Evolutionary conservation across 2,113 vertebrate genomes (phyloP).

Genomic region (Phainopepla nitens): DNA sequence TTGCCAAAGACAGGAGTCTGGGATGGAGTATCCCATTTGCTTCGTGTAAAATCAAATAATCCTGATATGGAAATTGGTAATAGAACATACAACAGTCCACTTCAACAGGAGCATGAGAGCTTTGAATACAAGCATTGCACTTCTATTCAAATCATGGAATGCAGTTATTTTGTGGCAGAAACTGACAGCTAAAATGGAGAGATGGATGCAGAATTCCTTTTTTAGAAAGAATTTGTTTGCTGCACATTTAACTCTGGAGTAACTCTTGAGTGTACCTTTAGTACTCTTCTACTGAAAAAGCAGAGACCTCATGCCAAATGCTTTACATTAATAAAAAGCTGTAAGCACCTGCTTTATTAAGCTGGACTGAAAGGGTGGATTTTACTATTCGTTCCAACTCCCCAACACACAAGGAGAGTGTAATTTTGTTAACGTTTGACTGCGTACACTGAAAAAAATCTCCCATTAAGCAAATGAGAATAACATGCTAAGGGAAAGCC

Average conservation of each 20-base stretch:
- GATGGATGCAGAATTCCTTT: background rate
- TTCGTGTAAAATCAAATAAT: background rate
- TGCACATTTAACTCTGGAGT: background rate
- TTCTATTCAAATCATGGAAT: background rate
- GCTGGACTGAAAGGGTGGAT: background rate
- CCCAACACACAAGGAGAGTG: background rate
- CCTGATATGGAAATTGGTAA: background rate
- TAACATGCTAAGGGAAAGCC: background rate
- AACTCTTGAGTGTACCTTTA: background rate
- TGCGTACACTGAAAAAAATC: background rate
- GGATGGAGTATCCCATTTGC: background rate
- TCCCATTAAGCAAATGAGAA: background rate
- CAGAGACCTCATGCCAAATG: background rate
- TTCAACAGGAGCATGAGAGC: background rate
- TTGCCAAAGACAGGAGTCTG: background rate
- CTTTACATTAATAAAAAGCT: background rate
- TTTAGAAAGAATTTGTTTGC: background rate
- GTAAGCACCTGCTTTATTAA: background rate
- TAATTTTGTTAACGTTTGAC: background rate
- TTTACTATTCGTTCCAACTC: background rate
- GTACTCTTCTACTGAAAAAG: background rate
- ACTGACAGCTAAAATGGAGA: background rate
- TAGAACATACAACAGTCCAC: background rate
- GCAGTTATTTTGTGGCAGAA: background rate
- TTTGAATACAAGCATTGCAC: background rate